These are phyloP conservation scores for Progne subis DNA, from an alignment of 2,113 vertebrate genomes.

Conservation along the genomic window DNA sequence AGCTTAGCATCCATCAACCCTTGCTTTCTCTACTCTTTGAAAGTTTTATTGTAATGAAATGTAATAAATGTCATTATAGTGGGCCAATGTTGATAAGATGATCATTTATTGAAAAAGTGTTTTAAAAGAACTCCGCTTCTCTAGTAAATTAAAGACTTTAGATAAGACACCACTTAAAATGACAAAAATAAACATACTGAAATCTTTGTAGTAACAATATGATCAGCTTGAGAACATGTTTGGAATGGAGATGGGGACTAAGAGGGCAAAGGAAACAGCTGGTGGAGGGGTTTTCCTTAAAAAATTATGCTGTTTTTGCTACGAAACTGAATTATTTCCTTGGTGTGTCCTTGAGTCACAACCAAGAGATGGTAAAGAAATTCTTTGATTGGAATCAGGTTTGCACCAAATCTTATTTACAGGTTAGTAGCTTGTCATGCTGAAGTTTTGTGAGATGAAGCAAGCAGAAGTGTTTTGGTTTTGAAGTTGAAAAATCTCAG, in stretches of 20 bases:
- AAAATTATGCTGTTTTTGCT: not conserved
- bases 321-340: not conserved
- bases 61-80: conserved; percentile 56
- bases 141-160: conserved; percentile 29
- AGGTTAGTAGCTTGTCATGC: not conserved
- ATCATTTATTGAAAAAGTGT: conserved; percentile 31
- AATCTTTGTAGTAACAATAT: not conserved
- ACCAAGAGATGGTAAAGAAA: not conserved
- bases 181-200: not conserved
- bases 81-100: conserved; percentile 50
- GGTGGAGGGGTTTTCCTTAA: not conserved
- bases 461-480: not conserved
- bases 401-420: not conserved
- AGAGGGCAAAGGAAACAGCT: not conserved
- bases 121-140: not conserved
- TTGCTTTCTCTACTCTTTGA: conserved; percentile 27
- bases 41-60: conserved; percentile 63
- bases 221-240: not conserved
- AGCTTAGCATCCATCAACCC: conserved; percentile 53
- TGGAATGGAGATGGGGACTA: not conserved
- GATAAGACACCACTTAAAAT: conserved; percentile 31
- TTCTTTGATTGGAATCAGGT: not conserved
- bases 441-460: not conserved
- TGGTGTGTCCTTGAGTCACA: not conserved
- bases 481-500: not conserved